phyloP scores from a whole-genome alignment of 2,113 vertebrate genomes.

The Prionailurus bengalensis region DNA sequence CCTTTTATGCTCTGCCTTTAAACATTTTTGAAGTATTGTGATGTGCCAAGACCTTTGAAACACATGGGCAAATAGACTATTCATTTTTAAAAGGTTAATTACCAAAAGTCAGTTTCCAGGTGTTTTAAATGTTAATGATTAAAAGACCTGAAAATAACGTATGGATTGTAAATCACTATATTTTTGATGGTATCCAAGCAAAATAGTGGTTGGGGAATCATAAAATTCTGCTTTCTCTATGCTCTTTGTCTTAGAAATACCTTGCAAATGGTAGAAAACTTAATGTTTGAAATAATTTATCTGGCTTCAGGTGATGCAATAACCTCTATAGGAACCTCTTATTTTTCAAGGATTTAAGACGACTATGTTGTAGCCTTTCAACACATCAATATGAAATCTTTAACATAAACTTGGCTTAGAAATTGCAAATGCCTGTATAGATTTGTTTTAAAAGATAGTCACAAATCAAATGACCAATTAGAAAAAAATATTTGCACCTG shows the following conservation, averaged over 20 bases:
- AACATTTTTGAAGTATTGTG: neutral
- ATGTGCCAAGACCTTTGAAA: slow-evolving; percentile 67
- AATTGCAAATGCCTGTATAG: neutral
- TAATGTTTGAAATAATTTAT: slow-evolving; percentile 15
- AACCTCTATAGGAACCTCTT: neutral
- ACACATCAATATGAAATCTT: slow-evolving; percentile 13
- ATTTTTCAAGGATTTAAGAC: slow-evolving; percentile 32
- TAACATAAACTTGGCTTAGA: neutral
- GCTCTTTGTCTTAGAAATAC: neutral
- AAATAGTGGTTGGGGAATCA: neutral
- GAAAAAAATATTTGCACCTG: slow-evolving; percentile 33
- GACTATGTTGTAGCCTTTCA: neutral
- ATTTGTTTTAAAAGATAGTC: slow-evolving; percentile 42
- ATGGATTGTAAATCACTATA: slow-evolving; percentile 19
- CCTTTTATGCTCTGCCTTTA: neutral
- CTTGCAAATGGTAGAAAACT: neutral
- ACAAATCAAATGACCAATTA: neutral
- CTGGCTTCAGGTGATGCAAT: neutral
- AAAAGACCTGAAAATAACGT: slow-evolving; percentile 65
- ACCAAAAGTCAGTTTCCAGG: slow-evolving; percentile 71
- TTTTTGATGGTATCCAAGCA: slow-evolving; percentile 32
- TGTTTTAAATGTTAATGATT: slow-evolving; percentile 80
- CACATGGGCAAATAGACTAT: slow-evolving; percentile 49
- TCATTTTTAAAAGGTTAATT: slow-evolving; percentile 76
- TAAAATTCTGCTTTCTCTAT: slow-evolving; percentile 20